Evolutionary conservation across 2,113 vertebrate species (phyloP), one percentile per base, ranked within the genome.

Genomic region (Scomber colias): DNA sequence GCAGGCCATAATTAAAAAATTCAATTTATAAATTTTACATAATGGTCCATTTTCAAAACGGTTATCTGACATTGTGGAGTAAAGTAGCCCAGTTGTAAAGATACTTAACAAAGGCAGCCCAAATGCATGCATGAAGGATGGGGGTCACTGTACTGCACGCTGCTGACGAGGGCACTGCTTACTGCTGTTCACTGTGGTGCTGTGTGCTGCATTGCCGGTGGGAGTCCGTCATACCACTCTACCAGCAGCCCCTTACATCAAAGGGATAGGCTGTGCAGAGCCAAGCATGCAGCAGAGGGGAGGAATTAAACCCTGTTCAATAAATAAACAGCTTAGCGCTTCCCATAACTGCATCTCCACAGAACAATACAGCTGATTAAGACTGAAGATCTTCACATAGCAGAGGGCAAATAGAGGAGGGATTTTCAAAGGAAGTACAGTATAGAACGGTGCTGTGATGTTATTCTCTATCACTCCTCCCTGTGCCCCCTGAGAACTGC

Each of bases 281-380:
- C 79, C 76, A 66, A 71, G 79, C 81, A 35, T 71, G 71, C 77
- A 61, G 68, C 57, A 55, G 69, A 70, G 77, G 65, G 84, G 68
- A 84, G 75, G 89, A 79, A 89, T 93, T 93, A 93, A 92, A 89
- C 83, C 46, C 89, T 90, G 80, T 87, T 94, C 84, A 91, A 92
- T 94, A 94, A 93, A 94, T 93, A 94, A 94, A 94, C 90, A 92
- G 92, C 92, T 93, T 93, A 93, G 91, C 53, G 72, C 82, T 85
- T 64, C 77, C 72, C 79, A 81, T 89, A 91, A 91, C 79, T 75
- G 75, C 67, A 79, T 92, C 88, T 86, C 84, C 78, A 83, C 80
- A 86, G 87, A 84, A 92, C 86, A 91, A 90, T 87, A 27, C 87
- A 71, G 71, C 79, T 92, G 92, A 92, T 93, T 93, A 92, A 87